Percentiles rank a stretch among this genome's conserved stretches.
These are phyloP conservation scores for Malurus splendens DNA, from an alignment of 2,797 vertebrate species.

Conservation along the genomic window DNA sequence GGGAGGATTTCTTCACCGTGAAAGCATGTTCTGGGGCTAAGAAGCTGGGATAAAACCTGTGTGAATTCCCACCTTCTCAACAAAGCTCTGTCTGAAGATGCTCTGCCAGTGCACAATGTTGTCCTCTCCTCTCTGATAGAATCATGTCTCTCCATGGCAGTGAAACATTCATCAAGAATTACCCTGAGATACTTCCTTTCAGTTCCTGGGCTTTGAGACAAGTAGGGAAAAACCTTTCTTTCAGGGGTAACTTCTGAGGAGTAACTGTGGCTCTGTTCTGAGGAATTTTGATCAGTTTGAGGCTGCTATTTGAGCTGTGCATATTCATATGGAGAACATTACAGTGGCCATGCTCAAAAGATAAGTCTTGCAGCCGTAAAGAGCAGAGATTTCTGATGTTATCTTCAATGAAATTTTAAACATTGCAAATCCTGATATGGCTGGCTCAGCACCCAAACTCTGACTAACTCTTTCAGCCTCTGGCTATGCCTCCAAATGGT, in stretches of 20 bases:
- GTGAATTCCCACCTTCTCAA: not conserved
- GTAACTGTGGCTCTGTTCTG: not conserved
- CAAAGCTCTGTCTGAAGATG: not conserved
- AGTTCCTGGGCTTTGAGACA: not conserved
- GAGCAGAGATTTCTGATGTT: not conserved
- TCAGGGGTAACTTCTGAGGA: not conserved
- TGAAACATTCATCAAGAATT: not conserved
- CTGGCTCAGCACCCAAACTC: not conserved
- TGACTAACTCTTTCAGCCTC: not conserved
- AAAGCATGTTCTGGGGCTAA: not conserved
- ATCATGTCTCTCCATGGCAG: not conserved
- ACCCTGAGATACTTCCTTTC: not conserved
- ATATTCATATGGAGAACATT: not conserved
- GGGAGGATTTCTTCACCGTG: not conserved
- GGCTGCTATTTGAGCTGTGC: not conserved
- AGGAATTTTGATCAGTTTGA: not conserved
- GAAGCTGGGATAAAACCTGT: not conserved
- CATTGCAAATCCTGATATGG: not conserved
- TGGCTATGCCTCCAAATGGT: not conserved
- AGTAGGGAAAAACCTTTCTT: not conserved
- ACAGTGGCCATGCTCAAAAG: not conserved
- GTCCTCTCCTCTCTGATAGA: not conserved
- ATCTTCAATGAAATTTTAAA: slow-evolving; percentile 8
- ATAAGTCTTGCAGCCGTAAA: not conserved
- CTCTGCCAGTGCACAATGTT: not conserved